Evolutionary conservation across 2,888 invertebrate genomes (phyloP).

Genomic region (Byasa hedistus): DNA sequence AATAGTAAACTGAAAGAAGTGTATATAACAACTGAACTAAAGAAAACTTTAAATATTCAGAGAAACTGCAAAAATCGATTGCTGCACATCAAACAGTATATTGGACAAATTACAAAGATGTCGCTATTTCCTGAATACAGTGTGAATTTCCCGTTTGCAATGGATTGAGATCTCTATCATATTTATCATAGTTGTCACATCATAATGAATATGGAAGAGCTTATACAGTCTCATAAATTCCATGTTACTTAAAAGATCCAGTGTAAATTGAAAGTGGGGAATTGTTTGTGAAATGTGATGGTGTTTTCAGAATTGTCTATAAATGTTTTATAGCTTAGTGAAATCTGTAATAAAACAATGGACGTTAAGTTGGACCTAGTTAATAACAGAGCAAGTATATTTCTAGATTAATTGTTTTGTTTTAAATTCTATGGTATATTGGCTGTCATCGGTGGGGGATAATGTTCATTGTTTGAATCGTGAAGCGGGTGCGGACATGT

Average conservation of each 20-base stretch:
- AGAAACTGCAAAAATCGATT: no score
- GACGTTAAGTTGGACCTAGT: conserved; percentile 19
- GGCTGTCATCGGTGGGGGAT: conserved; percentile 36
- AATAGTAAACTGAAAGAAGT: no score
- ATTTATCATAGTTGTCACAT: conserved; percentile 10
- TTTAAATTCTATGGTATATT: conserved; percentile 28
- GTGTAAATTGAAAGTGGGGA: conserved; percentile 17
- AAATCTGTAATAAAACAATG: conserved; percentile 6
- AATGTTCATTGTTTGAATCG: conserved; percentile 37
- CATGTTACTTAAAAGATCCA: not conserved
- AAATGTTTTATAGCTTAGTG: conserved; percentile 1
- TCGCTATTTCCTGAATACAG: no score
- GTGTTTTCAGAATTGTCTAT: conserved; percentile 1
- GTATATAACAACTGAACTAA: no score
- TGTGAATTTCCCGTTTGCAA: not conserved
- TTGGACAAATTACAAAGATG: no score
- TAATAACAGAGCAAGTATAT: conserved; percentile 23
- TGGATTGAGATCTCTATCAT: no score
- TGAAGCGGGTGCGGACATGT: conserved; percentile 48
- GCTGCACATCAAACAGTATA: no score
- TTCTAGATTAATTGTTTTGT: conserved; percentile 28
- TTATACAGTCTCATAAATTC: conserved; percentile 12
- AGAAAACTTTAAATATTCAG: no score
- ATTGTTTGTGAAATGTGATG: not conserved
- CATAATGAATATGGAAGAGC: conserved; percentile 11